These are phyloP conservation scores for Phyllostomus hastatus DNA, from an alignment of 2,113 vertebrate genomes.

Conservation along the genomic window DNA sequence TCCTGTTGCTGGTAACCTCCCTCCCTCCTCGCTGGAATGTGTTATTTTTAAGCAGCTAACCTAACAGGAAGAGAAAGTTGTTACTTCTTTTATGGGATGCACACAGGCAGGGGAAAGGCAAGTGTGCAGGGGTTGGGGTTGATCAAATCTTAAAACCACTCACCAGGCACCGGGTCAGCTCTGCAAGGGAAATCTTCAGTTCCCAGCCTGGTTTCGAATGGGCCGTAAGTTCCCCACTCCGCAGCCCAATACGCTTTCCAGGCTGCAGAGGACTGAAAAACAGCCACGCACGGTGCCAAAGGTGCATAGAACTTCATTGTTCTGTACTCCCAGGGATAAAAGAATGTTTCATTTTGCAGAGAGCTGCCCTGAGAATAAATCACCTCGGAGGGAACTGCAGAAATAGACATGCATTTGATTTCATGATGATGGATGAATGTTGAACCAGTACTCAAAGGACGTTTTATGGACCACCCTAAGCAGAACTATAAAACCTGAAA, in stretches of 20 bases:
- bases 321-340: not conserved
- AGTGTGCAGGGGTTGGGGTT: not conserved
- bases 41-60: slow-evolving; percentile 67
- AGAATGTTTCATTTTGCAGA: slow-evolving; percentile 25
- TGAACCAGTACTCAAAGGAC: not conserved
- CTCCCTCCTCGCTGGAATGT: slow-evolving; percentile 41
- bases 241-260: not conserved
- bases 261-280: not conserved
- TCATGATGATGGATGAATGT: not conserved
- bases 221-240: not conserved
- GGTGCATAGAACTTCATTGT: not conserved
- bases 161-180: not conserved
- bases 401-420: slow-evolving; percentile 23
- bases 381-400: not conserved
- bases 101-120: not conserved
- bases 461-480: not conserved
- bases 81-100: slow-evolving; percentile 24
- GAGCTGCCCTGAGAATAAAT: not conserved
- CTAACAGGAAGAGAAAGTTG: slow-evolving; percentile 69
- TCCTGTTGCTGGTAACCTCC: slow-evolving; percentile 69
- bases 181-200: not conserved
- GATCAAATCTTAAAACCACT: not conserved
- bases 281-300: not conserved
- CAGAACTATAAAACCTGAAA: not conserved
- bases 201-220: not conserved